Base-by-base conservation (phyloP, 2,113 vertebrate genomes). In the Sphaerodactylus townsendi region DNA sequence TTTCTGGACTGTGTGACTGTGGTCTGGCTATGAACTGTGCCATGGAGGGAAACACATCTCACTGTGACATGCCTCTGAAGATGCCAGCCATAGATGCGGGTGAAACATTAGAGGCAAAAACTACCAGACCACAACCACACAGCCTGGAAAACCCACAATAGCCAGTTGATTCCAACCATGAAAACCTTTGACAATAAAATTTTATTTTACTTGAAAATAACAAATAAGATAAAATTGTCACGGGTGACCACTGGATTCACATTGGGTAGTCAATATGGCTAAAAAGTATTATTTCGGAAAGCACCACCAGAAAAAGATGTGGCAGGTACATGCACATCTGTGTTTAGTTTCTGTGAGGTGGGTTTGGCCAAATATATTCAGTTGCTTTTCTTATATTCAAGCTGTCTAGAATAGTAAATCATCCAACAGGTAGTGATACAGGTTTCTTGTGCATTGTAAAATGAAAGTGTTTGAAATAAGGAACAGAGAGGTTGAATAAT, bases 381-480 rank as follows among this genome's bases (percentile, higher is more conserved):
- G 90, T 91, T 90, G 90, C 79, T 94, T 95, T 94, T 81, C 92
- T 93, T 93, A 94, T 90, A 92, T 93, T 62, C 91, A 94, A 93
- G 93, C 93, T 94, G 90, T 94, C 92, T 94, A 90, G 92, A 83
- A 91, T 94, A 81, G 10, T 94, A 96, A 95, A 95, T 89, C 82
- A 50, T 93, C 21, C 90, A 93, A 93, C 91, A 90, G 88, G 79
- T 88, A 93, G 91, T 87, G 91, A 86, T 79, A 59, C 75, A 87
- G 86, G 77, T 95, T 95, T 94, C 87, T 88, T 79, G 89, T 92
- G 82, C 88, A 86, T 86, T 93, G 88, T 95, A 94, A 96, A 96
- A 91, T 2, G 88, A 92, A 95, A 96, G 93, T 95, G 93, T 94
- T 94, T 94, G 82, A 90, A 93, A 95, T 92, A 81, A 94, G 93